Conservation (phyloP, 1,140 invertebrate genomes). For the Aphidius ervi region DNA sequence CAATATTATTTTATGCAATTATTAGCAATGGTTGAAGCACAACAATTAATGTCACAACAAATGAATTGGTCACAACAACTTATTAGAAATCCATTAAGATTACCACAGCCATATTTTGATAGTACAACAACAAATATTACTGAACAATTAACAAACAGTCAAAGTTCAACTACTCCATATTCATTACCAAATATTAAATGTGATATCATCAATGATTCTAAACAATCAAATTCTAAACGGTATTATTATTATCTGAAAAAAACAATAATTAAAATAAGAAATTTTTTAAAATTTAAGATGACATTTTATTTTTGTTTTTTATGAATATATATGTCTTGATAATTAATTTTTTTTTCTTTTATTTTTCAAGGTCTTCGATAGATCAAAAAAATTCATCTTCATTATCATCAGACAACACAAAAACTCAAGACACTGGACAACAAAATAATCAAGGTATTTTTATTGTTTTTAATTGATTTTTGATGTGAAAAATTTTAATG, state of each 20-base stretch:
- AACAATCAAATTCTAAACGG: slow-evolving; percentile 48
- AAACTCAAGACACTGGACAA: slow-evolving; percentile 59
- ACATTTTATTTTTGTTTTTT: too few species aligned
- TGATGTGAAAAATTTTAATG: neutral
- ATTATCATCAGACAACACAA: slow-evolving; percentile 55
- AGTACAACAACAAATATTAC: slow-evolving; percentile 34
- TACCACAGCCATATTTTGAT: slow-evolving; percentile 48
- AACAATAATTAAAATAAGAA: too few species aligned
- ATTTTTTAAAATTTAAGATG: too few species aligned
- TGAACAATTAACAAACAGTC: slow-evolving; percentile 41
- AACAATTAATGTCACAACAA: slow-evolving; percentile 53
- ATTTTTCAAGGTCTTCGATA: slow-evolving; percentile 55
- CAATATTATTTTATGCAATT: slow-evolving; percentile 49
- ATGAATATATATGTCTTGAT: too few species aligned
- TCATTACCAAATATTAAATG: slow-evolving; percentile 49
- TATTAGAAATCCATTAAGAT: slow-evolving; percentile 38
- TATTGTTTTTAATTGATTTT: neutral
- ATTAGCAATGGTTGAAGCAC: slow-evolving; percentile 49
- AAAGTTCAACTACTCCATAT: slow-evolving; percentile 40
- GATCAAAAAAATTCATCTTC: slow-evolving; percentile 59
- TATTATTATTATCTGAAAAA: slow-evolving; percentile 24
- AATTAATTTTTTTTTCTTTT: slow-evolving; percentile 7
- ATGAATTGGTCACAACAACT: slow-evolving; percentile 47
- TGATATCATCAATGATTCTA: slow-evolving; percentile 46
- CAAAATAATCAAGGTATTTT: slow-evolving; percentile 57